These are phyloP conservation scores for Burhinus bistriatus DNA, from an alignment of 2,113 vertebrate genomes.

Conservation along the genomic window DNA sequence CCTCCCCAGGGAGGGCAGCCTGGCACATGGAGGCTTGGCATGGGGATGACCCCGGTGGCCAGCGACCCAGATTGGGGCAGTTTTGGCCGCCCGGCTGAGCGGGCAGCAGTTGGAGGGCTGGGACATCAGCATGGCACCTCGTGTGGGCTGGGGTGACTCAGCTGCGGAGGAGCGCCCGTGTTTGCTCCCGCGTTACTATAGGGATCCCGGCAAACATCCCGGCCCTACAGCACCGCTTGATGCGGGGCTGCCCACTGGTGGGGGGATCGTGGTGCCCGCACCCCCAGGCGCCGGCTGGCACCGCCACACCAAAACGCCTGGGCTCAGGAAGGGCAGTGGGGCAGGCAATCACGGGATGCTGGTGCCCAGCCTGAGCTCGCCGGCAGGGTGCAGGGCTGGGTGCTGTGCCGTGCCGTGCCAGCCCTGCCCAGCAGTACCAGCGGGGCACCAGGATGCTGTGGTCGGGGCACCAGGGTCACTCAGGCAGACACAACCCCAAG, in stretches of 20 bases:
- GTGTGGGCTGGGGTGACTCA: not conserved
- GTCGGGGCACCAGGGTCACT: accelerated
- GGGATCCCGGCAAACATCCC: not conserved
- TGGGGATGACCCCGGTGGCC: accelerated
- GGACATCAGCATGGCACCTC: not conserved
- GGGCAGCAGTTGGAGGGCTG: not conserved
- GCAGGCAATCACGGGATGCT: accelerated
- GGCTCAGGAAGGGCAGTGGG: not conserved
- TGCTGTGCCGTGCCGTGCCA: not conserved
- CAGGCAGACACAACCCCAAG: accelerated
- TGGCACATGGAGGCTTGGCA: not conserved
- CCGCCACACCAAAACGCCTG: not conserved
- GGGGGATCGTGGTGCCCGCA: not conserved
- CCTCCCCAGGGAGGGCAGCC: not conserved
- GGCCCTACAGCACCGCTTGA: not conserved
- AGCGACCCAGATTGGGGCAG: not conserved
- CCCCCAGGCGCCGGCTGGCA: not conserved
- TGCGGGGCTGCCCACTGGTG: not conserved
- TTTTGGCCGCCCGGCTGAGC: not conserved
- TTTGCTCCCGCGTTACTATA: not conserved
- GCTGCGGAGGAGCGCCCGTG: not conserved
- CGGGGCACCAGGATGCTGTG: accelerated
- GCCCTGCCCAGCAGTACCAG: not conserved
- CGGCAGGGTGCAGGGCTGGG: not conserved
- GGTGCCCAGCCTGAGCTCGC: not conserved